These are phyloP conservation scores for Aldrovandia affinis DNA, from an alignment of 2,797 vertebrate species.

Conservation along the genomic window DNA sequence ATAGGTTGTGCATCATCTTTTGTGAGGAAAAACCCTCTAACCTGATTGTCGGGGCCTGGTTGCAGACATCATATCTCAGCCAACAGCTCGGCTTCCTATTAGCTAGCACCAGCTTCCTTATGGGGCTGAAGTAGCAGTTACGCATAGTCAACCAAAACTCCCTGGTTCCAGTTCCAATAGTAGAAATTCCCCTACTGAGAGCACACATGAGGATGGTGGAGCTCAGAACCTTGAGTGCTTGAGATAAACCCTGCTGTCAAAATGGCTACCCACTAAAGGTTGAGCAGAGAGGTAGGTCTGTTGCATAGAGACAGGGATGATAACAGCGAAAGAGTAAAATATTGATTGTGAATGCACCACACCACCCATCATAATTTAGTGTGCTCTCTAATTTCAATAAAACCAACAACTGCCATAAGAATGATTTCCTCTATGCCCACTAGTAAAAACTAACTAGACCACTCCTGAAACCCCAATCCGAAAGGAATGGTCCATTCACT, in stretches of 20 bases:
- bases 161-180: neutral
- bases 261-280: neutral
- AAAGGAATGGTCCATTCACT: neutral
- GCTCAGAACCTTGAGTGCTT: neutral
- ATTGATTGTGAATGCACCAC: neutral
- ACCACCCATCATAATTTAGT: neutral
- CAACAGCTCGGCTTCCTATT: neutral
- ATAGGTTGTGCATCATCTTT: too few relatives aligned
- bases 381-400: neutral
- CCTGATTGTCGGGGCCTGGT: neutral
- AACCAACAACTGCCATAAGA: neutral
- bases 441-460: neutral
- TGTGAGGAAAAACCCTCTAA: too few relatives aligned
- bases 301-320: conserved; percentile 3
- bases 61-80: neutral
- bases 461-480: neutral
- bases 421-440: neutral
- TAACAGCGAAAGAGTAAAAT: neutral
- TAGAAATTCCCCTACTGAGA: neutral
- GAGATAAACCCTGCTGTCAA: neutral
- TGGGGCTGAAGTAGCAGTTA: neutral
- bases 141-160: neutral
- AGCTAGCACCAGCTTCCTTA: neutral
- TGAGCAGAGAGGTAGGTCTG: neutral
- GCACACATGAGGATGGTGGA: neutral